These are phyloP conservation scores for Limenitis camilla DNA, from an alignment of 2,888 invertebrate species.

Conservation along the genomic window DNA sequence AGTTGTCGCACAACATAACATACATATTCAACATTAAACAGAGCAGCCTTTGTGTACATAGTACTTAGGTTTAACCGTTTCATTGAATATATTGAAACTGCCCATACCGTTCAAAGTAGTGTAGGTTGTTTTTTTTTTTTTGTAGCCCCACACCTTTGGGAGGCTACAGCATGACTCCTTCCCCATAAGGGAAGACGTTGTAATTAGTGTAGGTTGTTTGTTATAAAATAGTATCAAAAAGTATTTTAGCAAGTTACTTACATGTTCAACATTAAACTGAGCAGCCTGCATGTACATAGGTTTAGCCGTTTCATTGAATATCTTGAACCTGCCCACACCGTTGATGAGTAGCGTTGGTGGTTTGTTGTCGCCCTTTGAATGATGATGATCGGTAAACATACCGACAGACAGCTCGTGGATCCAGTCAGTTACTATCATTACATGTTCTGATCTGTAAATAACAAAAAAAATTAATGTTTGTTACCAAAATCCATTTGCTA, in stretches of 20 bases:
- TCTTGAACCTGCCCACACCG: constrained; percentile 80
- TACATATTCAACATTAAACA: constrained; percentile 80
- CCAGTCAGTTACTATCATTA: constrained; percentile 88
- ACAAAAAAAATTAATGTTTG: neutral
- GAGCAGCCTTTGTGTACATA: constrained; percentile 75
- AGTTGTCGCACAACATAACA: constrained; percentile 1
- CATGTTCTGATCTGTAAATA: constrained; percentile 77
- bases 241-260: constrained; percentile 33
- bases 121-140: too few species aligned
- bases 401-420: constrained; percentile 80
- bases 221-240: neutral
- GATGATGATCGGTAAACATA: constrained; percentile 89
- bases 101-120: constrained; percentile 88
- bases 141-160: too few species aligned
- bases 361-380: constrained; percentile 87
- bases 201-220: too few species aligned
- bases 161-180: too few species aligned
- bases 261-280: constrained; percentile 79
- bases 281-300: constrained; percentile 74
- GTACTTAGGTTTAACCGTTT: constrained; percentile 45
- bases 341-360: constrained; percentile 88
- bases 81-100: constrained; percentile 64
- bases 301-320: constrained; percentile 48
- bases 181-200: too few species aligned
- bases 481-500: too few species aligned